These are phyloP conservation scores for Prunella fulvescens DNA, from an alignment of 2,113 vertebrate species.

Conservation along the genomic window DNA sequence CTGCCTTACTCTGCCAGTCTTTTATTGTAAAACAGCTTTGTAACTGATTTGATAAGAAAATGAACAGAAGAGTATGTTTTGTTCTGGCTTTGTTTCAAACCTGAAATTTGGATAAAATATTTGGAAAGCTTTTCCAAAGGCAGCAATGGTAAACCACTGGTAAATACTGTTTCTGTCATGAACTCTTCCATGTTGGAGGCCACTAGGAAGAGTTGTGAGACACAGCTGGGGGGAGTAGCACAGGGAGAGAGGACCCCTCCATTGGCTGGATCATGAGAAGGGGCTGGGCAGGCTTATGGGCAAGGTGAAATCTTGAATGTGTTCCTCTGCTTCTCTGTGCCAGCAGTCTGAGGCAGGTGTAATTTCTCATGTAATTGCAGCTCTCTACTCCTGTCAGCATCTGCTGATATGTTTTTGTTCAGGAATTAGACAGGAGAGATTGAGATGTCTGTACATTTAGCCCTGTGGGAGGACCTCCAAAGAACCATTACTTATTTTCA, in stretches of 20 bases:
- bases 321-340: background rate
- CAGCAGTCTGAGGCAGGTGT: background rate
- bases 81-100: background rate
- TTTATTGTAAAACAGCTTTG: background rate
- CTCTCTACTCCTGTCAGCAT: background rate
- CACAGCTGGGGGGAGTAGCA: background rate
- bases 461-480: background rate
- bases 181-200: background rate
- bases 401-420: background rate
- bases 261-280: background rate
- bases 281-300: background rate
- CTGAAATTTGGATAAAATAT: background rate
- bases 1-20: background rate
- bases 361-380: background rate
- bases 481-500: background rate
- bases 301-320: background rate
- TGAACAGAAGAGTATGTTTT: background rate
- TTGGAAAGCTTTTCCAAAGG: background rate
- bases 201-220: background rate
- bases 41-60: background rate
- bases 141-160: background rate
- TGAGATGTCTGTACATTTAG: background rate
- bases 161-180: background rate
- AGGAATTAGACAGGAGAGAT: background rate
- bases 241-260: background rate